Base-by-base conservation (phyloP, 2,888 invertebrate species). In the Habrosyne pyritoides region DNA sequence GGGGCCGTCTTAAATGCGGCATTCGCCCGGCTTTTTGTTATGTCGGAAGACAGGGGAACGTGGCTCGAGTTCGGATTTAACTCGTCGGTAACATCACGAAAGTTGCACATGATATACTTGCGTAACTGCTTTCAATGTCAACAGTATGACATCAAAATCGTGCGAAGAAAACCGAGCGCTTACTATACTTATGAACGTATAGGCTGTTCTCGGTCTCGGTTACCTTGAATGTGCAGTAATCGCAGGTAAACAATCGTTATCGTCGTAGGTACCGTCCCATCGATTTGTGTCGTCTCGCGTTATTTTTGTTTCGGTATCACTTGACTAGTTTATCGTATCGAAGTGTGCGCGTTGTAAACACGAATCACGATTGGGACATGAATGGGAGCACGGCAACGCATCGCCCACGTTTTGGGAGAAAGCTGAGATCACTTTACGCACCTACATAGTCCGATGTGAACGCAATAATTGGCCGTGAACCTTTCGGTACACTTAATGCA, bases 81-180 rank as follows among this genome's bases (percentile, higher is more conserved):
- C 60, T 63, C 66, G 57, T 53, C 48, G 53, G 47, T 56, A 70
- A 69, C 70, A 59, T 63, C 70, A 65, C 61, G 63, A 74, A 73
- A 81, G 73, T 79, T 80, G 76, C 75, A 77, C 61, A 64, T 60
- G 28, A 61, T 71, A 65, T 46, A 75, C 89, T 91, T 90, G 89
- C 88, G 86, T 90, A 91, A 91, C 86, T 71, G 59, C 66, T 86
- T 90, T 89, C 90, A 91, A 92, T 91, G 91, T 91, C 91, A 89
- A 86, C 85, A 84, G 71, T 69, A 75, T 69, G 59, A 59, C 56
- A 28, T 62, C 59, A 66, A 66, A 63, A 68, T 59, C 62, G 54
- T 59, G 60, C 54, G 59, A 59, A 61, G 66, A 63, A 59, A 57
- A 55, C 55, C 51, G 61, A 54, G 57, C 63, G 57, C 60, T 54